These are phyloP conservation scores for Aphelinus atriplicis DNA, from an alignment of 1,140 invertebrate species.

Conservation along the genomic window DNA sequence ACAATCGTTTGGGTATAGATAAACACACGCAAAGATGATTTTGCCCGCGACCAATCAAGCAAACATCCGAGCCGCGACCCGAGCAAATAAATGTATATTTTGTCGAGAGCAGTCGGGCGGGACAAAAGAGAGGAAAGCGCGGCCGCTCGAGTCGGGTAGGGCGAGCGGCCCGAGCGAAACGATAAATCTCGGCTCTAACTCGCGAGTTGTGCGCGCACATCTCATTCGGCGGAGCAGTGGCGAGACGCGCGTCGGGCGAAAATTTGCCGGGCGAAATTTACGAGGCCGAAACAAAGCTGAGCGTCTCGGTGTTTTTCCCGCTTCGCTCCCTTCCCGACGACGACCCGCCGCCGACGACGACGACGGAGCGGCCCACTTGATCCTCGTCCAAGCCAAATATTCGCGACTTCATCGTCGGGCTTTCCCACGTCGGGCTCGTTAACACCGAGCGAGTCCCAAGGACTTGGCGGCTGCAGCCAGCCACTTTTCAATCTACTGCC, in stretches of 20 bases:
- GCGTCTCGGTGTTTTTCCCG: neutral
- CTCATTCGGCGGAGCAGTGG: conserved; percentile 13
- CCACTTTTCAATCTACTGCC: too few relatives aligned
- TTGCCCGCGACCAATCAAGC: too few relatives aligned
- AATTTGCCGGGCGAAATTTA: conserved; percentile 29
- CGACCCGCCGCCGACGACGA: neutral
- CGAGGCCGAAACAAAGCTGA: conserved; percentile 30
- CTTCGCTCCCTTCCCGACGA: neutral
- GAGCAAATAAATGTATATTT: too few relatives aligned
- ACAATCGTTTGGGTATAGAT: too few relatives aligned
- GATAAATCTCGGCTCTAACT: conserved; percentile 20
- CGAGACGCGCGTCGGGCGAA: conserved; percentile 1
- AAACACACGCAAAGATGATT: too few relatives aligned
- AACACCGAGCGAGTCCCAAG: too few relatives aligned
- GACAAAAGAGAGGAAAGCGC: too few relatives aligned
- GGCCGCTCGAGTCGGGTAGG: too few relatives aligned
- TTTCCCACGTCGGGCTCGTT: too few relatives aligned
- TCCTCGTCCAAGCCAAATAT: conserved; percentile 36
- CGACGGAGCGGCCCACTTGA: conserved; percentile 11
- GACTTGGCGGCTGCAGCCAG: too few relatives aligned
- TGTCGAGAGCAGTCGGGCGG: too few relatives aligned
- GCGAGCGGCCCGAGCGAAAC: neutral
- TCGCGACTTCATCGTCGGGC: neutral
- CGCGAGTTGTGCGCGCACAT: neutral
- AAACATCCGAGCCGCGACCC: too few relatives aligned